Conservation (phyloP, 2,888 invertebrate species). For the Tetranychus truncatus region DNA sequence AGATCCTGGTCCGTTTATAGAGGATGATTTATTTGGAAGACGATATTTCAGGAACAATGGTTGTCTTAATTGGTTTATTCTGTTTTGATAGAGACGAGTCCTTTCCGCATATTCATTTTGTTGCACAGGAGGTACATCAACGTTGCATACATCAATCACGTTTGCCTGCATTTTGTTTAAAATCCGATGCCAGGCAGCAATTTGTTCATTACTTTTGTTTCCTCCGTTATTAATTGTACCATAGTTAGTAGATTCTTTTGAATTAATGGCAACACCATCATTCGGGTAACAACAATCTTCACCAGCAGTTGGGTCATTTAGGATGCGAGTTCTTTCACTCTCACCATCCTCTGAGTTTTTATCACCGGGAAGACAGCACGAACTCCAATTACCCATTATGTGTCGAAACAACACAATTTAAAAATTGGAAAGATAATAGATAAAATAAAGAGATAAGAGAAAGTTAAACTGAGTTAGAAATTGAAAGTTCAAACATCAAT, state of each 20-base stretch:
- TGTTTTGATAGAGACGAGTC: background rate
- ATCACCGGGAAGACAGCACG: slow-evolving; percentile 14
- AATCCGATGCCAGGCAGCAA: slow-evolving; percentile 4
- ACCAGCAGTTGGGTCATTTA: background rate
- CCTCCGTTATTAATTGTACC: background rate
- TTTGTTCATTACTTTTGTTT: slow-evolving; percentile 3
- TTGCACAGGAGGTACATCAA: slow-evolving; percentile 9
- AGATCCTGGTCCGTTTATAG: background rate
- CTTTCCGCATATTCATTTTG: slow-evolving; percentile 15
- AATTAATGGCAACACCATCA: slow-evolving; percentile 3
- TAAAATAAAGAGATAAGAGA: background rate
- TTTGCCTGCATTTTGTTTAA: slow-evolving; percentile 16
- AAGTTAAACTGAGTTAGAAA: no score
- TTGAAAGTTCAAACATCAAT: no score
- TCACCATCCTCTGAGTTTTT: slow-evolving; percentile 10
- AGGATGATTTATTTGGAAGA: background rate
- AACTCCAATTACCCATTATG: slow-evolving; percentile 14
- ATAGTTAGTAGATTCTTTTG: background rate
- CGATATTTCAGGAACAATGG: background rate
- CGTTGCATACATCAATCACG: slow-evolving; percentile 13
- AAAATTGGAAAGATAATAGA: background rate
- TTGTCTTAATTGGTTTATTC: slow-evolving; percentile 10
- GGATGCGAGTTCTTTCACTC: background rate
- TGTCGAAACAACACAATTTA: background rate
- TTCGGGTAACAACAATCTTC: background rate